Evolutionary conservation across 2,888 invertebrate genomes (phyloP), one percentile per base, ranked within the genome.

Genomic region (Pristionchus mayeri): DNA sequence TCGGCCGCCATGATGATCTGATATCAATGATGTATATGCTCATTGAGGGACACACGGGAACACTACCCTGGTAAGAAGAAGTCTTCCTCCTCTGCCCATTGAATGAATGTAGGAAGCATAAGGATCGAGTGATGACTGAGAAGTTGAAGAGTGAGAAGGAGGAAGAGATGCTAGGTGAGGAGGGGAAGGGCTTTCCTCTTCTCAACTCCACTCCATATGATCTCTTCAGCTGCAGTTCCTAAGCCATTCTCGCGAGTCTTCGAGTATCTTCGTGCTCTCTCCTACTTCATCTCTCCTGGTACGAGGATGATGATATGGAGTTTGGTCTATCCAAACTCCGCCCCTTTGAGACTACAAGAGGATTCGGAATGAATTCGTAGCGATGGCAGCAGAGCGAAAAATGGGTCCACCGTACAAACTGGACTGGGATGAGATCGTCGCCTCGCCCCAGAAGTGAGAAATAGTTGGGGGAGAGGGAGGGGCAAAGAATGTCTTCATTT

Each of bases 1-100:
- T 81, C 24, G 81, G 81, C 0, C 44, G 81, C 2, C 57, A 81
- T 44, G 81, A 81, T 16, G 81, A 81, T 24, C 60, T 81, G 9
- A n/a, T 81, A 3, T 60, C 60, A 2, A 40, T 81, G 57, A 81
- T 81, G 81, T 81, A 81, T 44, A 81, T 81, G 81, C 30, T 81
- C 13, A 16, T 81, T 9, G 81, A 81, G 44, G 40, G 44, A 21
- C 34, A 27, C 24, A 7, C 30, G 9, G 81, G 81, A 40, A 16
- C 40, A 27, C 60, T 81, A 18, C 81, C 81, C 4, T 81, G 81
- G 81, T 81, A 21, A 67, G 67, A 34, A 11, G 18, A 30, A 30
- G 30, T 13, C 44, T 13, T 13, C 63, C 34, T 63, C 44, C 13
- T n/a, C 30, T 24, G 50, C 52, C 30, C 40, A 11, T 24, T 52